Percentiles rank a stretch among this genome's conserved stretches.
phyloP scores from a whole-genome alignment of 2,888 invertebrate species.

The Tachina lurida region DNA sequence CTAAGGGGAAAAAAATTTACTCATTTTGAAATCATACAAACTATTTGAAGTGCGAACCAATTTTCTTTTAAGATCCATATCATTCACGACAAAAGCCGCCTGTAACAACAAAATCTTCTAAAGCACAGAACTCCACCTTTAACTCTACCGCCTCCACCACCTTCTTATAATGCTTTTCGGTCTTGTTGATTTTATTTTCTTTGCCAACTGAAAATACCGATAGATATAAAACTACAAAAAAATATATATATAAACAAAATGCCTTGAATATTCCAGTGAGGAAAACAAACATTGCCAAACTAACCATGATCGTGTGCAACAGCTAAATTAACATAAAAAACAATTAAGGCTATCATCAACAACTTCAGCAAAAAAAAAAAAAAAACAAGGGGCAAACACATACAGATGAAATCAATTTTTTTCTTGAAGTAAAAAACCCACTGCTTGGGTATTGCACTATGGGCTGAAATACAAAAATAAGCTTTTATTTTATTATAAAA shows the following conservation, averaged over 20 bases:
- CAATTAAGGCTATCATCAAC: slow-evolving; percentile 75
- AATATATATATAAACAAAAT: slow-evolving; percentile 8
- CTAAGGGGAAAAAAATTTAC: neutral
- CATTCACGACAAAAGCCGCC: slow-evolving; percentile 68
- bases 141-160: slow-evolving; percentile 60
- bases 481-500: neutral
- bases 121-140: slow-evolving; percentile 45
- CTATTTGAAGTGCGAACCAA: slow-evolving; percentile 71
- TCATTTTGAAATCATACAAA: neutral
- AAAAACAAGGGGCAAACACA: slow-evolving; percentile 1
- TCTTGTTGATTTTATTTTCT: neutral
- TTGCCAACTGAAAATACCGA: slow-evolving; percentile 47
- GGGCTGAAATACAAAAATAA: neutral
- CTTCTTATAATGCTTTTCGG: slow-evolving; percentile 43
- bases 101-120: slow-evolving; percentile 32
- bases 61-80: slow-evolving; percentile 72
- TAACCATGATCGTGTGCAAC: slow-evolving; percentile 73
- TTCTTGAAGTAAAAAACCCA: neutral
- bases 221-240: slow-evolving; percentile 57
- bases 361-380: slow-evolving; percentile 28
- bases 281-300: slow-evolving; percentile 57
- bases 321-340: slow-evolving; percentile 76
- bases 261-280: slow-evolving; percentile 48
- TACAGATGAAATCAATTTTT: slow-evolving; percentile 26
- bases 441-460: slow-evolving; percentile 23